Conservation (phyloP, 2,888 invertebrate genomes). For the Tribolium freemani region DNA sequence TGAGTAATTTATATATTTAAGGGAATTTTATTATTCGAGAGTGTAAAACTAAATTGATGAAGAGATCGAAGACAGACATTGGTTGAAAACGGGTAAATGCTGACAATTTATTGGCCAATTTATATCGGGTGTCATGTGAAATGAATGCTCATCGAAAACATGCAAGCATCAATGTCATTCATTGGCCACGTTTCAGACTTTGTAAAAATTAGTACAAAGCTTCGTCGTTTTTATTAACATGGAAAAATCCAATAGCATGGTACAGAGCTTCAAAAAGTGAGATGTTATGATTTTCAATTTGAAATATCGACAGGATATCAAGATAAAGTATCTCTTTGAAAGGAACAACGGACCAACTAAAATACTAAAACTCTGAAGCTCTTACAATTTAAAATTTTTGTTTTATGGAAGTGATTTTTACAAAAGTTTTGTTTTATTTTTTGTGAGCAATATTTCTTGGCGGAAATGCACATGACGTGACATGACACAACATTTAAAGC, state of each 20-base stretch:
- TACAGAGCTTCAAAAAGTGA: too few species aligned
- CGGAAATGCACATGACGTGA: background rate
- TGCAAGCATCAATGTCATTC: background rate
- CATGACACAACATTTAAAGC: background rate
- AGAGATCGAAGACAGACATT: background rate
- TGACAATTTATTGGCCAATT: background rate
- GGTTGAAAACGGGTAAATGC: background rate
- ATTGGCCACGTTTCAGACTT: background rate
- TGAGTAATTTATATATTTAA: background rate
- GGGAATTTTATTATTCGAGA: background rate
- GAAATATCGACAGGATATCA: too few species aligned
- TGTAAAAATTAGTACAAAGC: too few species aligned
- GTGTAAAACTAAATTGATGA: background rate
- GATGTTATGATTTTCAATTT: too few species aligned
- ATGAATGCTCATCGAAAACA: background rate
- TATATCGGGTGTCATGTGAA: background rate
- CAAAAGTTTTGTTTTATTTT: background rate
- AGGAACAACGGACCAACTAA: too few species aligned
- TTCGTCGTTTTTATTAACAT: too few species aligned
- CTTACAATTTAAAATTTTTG: background rate
- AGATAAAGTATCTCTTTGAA: too few species aligned
- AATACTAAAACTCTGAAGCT: too few species aligned
- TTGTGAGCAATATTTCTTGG: background rate
- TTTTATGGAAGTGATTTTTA: background rate
- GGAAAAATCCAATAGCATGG: too few species aligned